Conservation (phyloP, 2,888 invertebrate genomes). For the Erannis defoliaria region DNA sequence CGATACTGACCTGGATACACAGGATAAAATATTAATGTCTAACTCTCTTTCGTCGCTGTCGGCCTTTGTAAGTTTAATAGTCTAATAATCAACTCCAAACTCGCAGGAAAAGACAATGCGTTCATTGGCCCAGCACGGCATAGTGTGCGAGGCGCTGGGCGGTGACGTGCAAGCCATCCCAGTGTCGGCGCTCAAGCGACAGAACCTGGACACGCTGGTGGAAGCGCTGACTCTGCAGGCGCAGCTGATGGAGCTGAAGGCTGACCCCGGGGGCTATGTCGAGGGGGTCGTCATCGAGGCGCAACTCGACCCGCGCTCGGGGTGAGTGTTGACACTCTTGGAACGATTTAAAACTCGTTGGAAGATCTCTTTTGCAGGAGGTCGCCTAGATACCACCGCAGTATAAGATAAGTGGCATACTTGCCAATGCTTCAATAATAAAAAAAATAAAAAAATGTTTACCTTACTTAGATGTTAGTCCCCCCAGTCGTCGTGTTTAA, state of each 20-base stretch:
- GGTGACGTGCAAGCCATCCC: conserved; percentile 97
- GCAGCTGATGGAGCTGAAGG: conserved; percentile 94
- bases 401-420: no score
- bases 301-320: conserved; percentile 71
- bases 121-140: conserved; percentile 91
- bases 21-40: no score
- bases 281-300: conserved; percentile 98
- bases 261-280: conserved; percentile 93
- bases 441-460: no score
- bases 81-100: background rate
- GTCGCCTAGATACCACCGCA: no score
- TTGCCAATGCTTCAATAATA: no score
- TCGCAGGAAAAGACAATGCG: conserved; percentile 90
- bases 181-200: conserved; percentile 95
- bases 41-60: no score
- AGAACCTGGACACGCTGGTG: conserved; percentile 91
- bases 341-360: no score
- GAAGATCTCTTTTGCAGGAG: no score
- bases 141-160: conserved; percentile 94
- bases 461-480: no score
- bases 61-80: no score
- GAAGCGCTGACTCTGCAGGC: conserved; percentile 95
- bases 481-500: no score
- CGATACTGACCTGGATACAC: no score
- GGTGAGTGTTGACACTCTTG: conserved; percentile 55